Base-by-base conservation (phyloP, 2,888 invertebrate genomes). In the Spilarctia lutea region DNA sequence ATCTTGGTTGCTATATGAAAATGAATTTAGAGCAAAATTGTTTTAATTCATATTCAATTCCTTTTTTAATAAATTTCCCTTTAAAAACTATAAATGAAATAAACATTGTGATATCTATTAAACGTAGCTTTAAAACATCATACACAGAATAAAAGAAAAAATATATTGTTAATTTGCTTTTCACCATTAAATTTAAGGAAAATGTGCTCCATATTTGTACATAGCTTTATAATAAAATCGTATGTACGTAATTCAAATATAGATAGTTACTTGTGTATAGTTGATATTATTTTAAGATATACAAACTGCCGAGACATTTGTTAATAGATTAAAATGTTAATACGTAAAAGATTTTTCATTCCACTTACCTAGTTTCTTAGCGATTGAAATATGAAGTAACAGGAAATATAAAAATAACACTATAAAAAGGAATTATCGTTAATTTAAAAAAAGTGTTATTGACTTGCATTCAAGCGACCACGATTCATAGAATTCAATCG, bases 281-380 rank as follows among this genome's bases (percentile, higher is more conserved):
- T 76, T 76, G 68, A 68, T 72, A 73, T 48, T 79, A 75, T 77
- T 81, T 71, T 85, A 85, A 81, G 75, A 76, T 79, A 81, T 79
- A 79, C 83, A 81, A 83, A 82, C 80, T 84, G 85, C 82, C 73
- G 60, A 80, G 77, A 78, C 74, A 83, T 82, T 85, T 85, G 85
- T 85, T 85, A 85, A 81, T 83, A 71, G 82, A 81, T 81, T 80
- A 75, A 80, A 85, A 84, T 83, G 82, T 85, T 84, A 77, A 78
- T 79, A 72, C 11, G 66, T 79, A 66, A 35, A 27, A 68, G 0
- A 27, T 0, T 74, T 63, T 75, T 75, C 77, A 3, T 71, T 56
- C n/a, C 52, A 56, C 52, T 56, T 24, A 52, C n/a, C 52, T 56
- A 10, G n/a, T n/a, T 52, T 52, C 20, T 24, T 48, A 48, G 18